Percentiles rank a stretch among this genome's conserved stretches.
Conservation (phyloP, 2,797 vertebrate genomes). For the Echeneis naucrates region DNA sequence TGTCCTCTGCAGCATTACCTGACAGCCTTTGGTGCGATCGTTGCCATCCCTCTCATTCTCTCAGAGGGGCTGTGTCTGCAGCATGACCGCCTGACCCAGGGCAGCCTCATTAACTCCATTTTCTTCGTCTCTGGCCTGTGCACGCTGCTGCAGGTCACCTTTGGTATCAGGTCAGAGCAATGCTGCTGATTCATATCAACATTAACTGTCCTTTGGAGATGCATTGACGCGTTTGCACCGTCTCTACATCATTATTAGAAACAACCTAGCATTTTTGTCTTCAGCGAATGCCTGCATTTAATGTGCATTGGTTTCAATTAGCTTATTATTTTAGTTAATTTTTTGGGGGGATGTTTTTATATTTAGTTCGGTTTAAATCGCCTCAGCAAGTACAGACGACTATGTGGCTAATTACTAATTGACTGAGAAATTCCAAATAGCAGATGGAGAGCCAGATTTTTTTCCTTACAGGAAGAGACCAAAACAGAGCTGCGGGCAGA, state of each 20-base stretch:
- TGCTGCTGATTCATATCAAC: not conserved
- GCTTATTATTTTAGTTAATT: too few species aligned
- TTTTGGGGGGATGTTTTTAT: not conserved
- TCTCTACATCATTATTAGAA: too few species aligned
- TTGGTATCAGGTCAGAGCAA: slow-evolving; percentile 90
- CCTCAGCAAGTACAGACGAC: not conserved
- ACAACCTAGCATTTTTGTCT: not conserved
- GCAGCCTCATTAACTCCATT: slow-evolving; percentile 93
- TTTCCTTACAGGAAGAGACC: not conserved
- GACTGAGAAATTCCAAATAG: not conserved
- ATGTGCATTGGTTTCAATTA: not conserved
- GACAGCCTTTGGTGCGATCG: slow-evolving; percentile 90
- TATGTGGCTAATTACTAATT: too few species aligned
- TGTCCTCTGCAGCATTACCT: slow-evolving; percentile 88
- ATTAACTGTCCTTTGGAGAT: not conserved
- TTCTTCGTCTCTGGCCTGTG: slow-evolving; percentile 94
- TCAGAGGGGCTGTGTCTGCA: slow-evolving; percentile 92
- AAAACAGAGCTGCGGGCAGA: too few species aligned
- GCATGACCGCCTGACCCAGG: slow-evolving; percentile 91
- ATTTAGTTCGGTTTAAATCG: too few species aligned
- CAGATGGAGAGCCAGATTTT: not conserved
- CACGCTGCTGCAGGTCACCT: slow-evolving; percentile 91
- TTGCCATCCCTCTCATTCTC: slow-evolving; percentile 91
- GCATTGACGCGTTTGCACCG: not conserved
- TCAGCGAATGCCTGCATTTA: not conserved